Evolutionary conservation across 2,888 invertebrate species (phyloP), one percentile per base, ranked within the genome.

Genomic region (Rugalucina vietnamica): DNA sequence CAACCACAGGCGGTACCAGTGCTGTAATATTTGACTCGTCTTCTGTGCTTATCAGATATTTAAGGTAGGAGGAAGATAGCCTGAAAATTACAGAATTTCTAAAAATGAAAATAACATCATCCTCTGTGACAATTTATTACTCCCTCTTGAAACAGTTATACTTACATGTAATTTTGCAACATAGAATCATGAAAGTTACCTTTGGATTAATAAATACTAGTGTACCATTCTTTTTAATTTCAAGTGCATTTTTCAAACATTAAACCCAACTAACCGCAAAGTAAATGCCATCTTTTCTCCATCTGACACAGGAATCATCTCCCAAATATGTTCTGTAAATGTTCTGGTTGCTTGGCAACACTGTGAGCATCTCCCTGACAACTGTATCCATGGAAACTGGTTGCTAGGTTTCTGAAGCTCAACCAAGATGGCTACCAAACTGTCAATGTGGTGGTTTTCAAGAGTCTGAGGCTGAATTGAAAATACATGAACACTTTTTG

Each of bases 401-500:
- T 79, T 54, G 14, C 81, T 37, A 34, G 82, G 70, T 34, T 75
- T 69, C 71, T 85, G 79, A 24, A 85, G 39, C 39, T 87, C 86
- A 50, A 85, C 79, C 39, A 82, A 79, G 18, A 91, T 71, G 24
- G 84, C 86, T 27, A 89, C 85, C n/a, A 89, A 39, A 34, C 86
- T 87, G 37, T 85, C 79, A 18, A 89, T 76, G 70, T 91, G 91
- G 60, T 88, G 86, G n/a, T 76, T 70, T 49, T 83, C 82, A n/a
- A 90, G 79, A n/a, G 24, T 43, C 37, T 27, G 34, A 43, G 84
- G 84, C 89, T 88, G 75, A 24, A 87, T n/a, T n/a, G n/a, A n/a
- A n/a, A n/a, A n/a, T n/a, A n/a, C n/a, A n/a, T n/a, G n/a, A n/a
- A n/a, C n/a, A n/a, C n/a, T n/a, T n/a, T n/a, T n/a, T n/a, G n/a